Evolutionary conservation across 1,140 invertebrate genomes (phyloP), one percentile per base, ranked within the genome.

Genomic region (Aphaenogaster floridana): DNA sequence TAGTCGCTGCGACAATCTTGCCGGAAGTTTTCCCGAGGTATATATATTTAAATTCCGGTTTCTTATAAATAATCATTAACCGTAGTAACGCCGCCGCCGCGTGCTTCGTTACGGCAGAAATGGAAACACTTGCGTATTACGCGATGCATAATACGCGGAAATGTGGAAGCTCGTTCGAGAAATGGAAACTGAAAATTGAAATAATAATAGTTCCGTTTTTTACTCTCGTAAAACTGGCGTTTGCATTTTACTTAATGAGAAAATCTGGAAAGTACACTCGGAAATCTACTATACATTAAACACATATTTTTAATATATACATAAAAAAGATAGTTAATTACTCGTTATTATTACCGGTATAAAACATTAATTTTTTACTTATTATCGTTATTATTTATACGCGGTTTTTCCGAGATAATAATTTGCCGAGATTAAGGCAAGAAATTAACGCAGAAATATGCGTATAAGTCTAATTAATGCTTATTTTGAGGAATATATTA

Each of bases 401-500:
- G 21, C 17, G n/a, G 9, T 48, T 74, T 57, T 6, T 50, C 21
- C 21, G 52, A 48, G 4, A 15, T n/a, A 54, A 28, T 69, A 54
- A 57, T 34, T 71, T 9, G n/a, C 15, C 48, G 48, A 42, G 5
- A 69, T n/a, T 3, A 21, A 69, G 21, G 9, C n/a, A 28, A 28
- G 28, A 28, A 28, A 28, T 28, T 28, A 28, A 28, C 42, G 15
- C 21, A 28, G 63, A 34, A 57, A 69, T 52, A 13, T 80, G 48
- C 54, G 21, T 11, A 48, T n/a, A 28, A 39, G 8, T 39, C 50
- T 76, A 83, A 13, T 74, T 74, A 74, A 74, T 34, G 28, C 76
- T 84, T 76, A 84, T 84, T 84, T 74, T 39, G 42, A 74, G 28
- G 1, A 63, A 84, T 76, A 84, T 84, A 76, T 83, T 74, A 83